Percentiles rank a stretch among this genome's conserved stretches.
These are phyloP conservation scores for Melanchra persicariae DNA, from an alignment of 2,888 invertebrate genomes.

Conservation along the genomic window DNA sequence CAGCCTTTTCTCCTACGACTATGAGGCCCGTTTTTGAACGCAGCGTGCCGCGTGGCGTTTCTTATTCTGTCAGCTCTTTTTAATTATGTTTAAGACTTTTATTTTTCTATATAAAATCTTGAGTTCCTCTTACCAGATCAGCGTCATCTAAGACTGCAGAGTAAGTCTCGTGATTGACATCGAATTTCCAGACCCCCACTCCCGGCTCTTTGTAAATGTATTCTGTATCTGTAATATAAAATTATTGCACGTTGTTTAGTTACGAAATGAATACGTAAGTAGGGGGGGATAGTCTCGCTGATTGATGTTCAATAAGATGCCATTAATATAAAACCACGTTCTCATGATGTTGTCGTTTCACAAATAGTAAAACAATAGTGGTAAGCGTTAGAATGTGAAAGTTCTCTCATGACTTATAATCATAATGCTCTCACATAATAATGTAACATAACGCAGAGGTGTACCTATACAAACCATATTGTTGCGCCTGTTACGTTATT, in stretches of 20 bases:
- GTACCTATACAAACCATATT: not conserved
- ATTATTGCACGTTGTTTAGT: slow-evolving; percentile 5
- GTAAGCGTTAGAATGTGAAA: not conserved
- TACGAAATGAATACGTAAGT: slow-evolving; percentile 22
- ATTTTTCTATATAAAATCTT: not conserved
- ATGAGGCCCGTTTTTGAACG: too few relatives aligned
- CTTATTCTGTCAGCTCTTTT: too few relatives aligned
- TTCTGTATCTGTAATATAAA: slow-evolving; percentile 78
- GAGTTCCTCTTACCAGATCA: slow-evolving; percentile 78
- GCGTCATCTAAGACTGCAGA: slow-evolving; percentile 73
- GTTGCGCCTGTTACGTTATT: not conserved
- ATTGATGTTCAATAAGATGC: slow-evolving; percentile 10
- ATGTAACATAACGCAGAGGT: not conserved
- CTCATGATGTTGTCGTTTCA: slow-evolving; percentile 25
- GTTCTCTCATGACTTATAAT: not conserved
- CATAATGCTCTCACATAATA: too few relatives aligned
- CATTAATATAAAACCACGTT: not conserved
- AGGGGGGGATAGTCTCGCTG: slow-evolving; percentile 39
- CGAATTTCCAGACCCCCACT: slow-evolving; percentile 78
- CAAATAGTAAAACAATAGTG: not conserved
- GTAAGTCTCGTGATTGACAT: slow-evolving; percentile 72
- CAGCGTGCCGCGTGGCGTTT: too few relatives aligned
- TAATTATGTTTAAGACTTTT: too few relatives aligned
- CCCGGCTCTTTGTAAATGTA: slow-evolving; percentile 79
- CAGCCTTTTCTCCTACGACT: too few relatives aligned